Percentiles rank a stretch among this genome's conserved stretches.
Evolutionary conservation across 2,797 vertebrate species (phyloP).

Genomic region (Sebastes glaucus): DNA sequence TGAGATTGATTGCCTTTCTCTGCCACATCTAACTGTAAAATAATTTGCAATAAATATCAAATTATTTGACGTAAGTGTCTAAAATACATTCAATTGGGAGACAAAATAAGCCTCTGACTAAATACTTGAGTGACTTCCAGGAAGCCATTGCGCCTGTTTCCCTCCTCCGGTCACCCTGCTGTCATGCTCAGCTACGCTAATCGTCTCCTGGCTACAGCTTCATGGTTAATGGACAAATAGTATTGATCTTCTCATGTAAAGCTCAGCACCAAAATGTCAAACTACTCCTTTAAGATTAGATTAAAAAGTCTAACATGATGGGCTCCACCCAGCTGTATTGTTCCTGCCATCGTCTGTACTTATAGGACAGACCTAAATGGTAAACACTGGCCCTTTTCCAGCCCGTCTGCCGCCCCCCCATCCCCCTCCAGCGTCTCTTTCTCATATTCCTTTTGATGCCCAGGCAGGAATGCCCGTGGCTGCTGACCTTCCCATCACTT

Average conservation of each 20-base stretch:
- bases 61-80: background rate
- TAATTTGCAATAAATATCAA: background rate
- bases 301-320: background rate
- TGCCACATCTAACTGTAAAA: background rate
- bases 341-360: background rate
- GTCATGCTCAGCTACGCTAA: background rate
- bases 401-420: background rate
- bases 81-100: background rate
- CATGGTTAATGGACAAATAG: background rate
- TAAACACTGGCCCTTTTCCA: constrained; percentile 36
- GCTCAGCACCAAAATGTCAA: background rate
- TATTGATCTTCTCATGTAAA: background rate
- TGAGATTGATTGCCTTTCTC: background rate
- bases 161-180: background rate
- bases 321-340: background rate
- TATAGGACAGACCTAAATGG: background rate
- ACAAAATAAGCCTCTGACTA: background rate
- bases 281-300: background rate
- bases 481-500: constrained; percentile 39
- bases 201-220: background rate
- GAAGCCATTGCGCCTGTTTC: background rate
- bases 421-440: constrained; percentile 23
- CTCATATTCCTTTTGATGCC: constrained; percentile 56
- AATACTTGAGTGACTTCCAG: background rate
- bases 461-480: constrained; percentile 54